A percentile compares a stretch with the other conserved stretches of the same genome.
Evolutionary conservation across 2,113 vertebrate species (phyloP).

Genomic region (Oriolus oriolus): DNA sequence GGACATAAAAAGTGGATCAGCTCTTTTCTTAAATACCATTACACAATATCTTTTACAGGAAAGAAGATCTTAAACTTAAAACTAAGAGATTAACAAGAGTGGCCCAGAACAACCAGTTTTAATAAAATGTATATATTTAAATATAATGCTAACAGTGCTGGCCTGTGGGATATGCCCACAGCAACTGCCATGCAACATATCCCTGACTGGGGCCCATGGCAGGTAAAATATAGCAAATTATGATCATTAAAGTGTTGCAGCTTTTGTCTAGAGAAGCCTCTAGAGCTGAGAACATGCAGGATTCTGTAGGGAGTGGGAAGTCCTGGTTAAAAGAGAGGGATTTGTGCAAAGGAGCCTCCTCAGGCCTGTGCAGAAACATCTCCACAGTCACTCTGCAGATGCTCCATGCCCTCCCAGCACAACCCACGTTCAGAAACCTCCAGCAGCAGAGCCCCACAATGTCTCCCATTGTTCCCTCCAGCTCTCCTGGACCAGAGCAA

Average conservation of each 20-base stretch:
- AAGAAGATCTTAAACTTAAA: background rate
- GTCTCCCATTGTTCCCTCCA: slow-evolving; percentile 10
- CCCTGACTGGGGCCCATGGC: background rate
- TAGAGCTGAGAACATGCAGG: background rate
- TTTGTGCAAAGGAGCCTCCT: background rate
- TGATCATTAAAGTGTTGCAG: background rate
- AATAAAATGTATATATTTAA: background rate
- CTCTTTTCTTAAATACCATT: background rate
- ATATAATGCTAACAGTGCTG: background rate
- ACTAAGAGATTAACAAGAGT: background rate
- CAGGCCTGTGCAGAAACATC: background rate
- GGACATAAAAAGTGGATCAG: background rate
- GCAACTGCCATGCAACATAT: background rate
- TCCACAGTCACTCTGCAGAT: background rate
- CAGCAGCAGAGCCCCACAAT: slow-evolving; percentile 13
- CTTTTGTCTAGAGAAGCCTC: background rate
- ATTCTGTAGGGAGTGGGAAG: background rate
- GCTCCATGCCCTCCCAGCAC: background rate
- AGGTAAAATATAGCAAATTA: background rate
- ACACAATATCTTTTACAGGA: background rate
- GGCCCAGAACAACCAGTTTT: background rate
- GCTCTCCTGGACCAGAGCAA: background rate
- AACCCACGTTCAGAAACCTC: background rate
- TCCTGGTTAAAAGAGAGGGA: background rate
- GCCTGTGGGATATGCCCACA: background rate